Conservation (phyloP, 2,797 vertebrate genomes). For the Scolopax rusticola region DNA sequence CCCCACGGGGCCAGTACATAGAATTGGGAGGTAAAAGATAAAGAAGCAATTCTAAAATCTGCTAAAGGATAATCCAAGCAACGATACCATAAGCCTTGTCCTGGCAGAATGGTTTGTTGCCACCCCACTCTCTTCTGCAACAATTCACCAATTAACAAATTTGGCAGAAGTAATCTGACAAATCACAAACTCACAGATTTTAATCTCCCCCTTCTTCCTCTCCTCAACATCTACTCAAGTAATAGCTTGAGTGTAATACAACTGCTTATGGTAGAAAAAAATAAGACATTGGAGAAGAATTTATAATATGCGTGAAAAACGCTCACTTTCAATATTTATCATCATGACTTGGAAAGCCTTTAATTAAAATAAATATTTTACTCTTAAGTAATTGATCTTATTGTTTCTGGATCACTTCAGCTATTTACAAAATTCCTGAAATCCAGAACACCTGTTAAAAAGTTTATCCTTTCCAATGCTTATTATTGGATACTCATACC, state of each 20-base stretch:
- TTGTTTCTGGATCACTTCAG: slow-evolving; percentile 20
- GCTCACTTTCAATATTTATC: not conserved
- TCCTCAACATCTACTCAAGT: not conserved
- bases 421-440: not conserved
- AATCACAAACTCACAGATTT: not conserved
- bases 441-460: not conserved
- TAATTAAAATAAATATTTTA: slow-evolving; percentile 12
- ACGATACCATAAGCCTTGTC: not conserved
- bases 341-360: not conserved
- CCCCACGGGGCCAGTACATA: rapidly evolving
- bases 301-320: not conserved
- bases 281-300: not conserved
- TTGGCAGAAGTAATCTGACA: not conserved
- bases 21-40: not conserved
- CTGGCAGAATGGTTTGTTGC: not conserved
- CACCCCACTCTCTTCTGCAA: not conserved
- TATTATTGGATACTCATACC: not conserved
- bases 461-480: not conserved
- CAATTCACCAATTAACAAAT: not conserved
- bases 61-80: not conserved
- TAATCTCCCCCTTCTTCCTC: not conserved
- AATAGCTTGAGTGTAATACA: not conserved
- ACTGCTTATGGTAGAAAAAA: not conserved
- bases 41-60: not conserved
- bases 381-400: slow-evolving; percentile 22